Base-by-base conservation (phyloP, 1,140 invertebrate species). In the Pseudomyrmex gracilis region DNA sequence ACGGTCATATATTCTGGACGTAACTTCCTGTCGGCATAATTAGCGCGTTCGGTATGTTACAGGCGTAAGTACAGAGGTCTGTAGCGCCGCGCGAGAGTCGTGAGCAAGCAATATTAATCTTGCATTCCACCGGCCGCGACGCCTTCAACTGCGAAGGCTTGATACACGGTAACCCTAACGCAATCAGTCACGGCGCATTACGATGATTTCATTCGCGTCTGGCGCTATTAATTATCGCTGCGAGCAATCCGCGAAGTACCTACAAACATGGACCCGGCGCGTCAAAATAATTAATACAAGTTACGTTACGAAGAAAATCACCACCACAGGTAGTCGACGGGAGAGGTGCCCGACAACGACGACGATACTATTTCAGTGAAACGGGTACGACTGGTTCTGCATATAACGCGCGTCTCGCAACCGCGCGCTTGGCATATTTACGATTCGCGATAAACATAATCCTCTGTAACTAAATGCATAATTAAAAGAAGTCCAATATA, bases 131-230 rank as follows among this genome's bases (percentile, higher is more conserved):
- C 15, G 55, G 53, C 60, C 51, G 51, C 53, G 17, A 34, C 57
- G 63, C 76, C 64, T 60, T 85, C 76, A 85, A 70, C 70, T 53
- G 63, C 24, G 47, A 66, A 86, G 57, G 85, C 66, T 87, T 80
- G 86, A 86, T 87, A 84, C 86, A 70, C 68, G 85, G 82, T 80
- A 87, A 87, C 86, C 74, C 47, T 87, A 87, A 84, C 76, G 87
- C 87, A 78, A 89, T 89, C 86, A 85, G 87, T 89, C 87, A 89
- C 84, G 87, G 58, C 86, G 34, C 86, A 60, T 89, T 89, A 89
- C 83, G 87, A 89, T 89, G 83, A 87, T 89, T 89, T 88, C 84
- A 86, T 89, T 89, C 87, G 80, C 84, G 84, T 88, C 84, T 77
- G 66, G 20, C 77, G 84, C 84, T 84, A 89, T 89, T 89, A 88